phyloP scores from a whole-genome alignment of 2,113 vertebrate genomes.

The Lagopus muta region DNA sequence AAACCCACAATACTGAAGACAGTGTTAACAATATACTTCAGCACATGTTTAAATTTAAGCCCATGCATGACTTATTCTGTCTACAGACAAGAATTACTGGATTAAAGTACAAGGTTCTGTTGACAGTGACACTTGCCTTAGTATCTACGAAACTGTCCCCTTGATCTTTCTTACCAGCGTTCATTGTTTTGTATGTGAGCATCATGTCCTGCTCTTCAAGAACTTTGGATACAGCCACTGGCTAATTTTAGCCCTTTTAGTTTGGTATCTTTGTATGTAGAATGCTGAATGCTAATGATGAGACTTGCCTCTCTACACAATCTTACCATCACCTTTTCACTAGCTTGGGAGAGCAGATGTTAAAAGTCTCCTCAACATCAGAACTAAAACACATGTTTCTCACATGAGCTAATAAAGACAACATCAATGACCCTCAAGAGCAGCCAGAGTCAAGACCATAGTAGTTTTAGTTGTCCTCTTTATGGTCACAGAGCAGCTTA shows the following conservation, averaged over 20 bases:
- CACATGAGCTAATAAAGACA: background rate
- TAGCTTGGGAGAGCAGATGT: background rate
- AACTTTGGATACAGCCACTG: background rate
- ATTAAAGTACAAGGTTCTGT: background rate
- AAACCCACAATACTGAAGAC: background rate
- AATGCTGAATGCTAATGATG: background rate
- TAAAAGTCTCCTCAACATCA: background rate
- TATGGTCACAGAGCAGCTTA: background rate
- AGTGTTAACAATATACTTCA: background rate
- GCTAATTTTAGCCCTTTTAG: constrained; percentile 37
- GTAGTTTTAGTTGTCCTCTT: background rate
- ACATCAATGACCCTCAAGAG: background rate
- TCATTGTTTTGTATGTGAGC: background rate
- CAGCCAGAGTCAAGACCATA: background rate
- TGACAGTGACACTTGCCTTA: background rate
- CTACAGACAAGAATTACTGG: background rate
- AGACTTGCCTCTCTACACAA: background rate
- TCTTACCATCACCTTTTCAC: background rate
- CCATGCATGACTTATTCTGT: fast-evolving
- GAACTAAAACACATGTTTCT: background rate
- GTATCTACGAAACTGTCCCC: background rate
- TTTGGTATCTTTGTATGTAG: background rate
- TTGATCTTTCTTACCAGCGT: background rate
- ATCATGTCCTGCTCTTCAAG: background rate
- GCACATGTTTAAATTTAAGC: background rate